phyloP scores from a whole-genome alignment of 2,888 invertebrate genomes.

The Cecidostiba fungosa region DNA sequence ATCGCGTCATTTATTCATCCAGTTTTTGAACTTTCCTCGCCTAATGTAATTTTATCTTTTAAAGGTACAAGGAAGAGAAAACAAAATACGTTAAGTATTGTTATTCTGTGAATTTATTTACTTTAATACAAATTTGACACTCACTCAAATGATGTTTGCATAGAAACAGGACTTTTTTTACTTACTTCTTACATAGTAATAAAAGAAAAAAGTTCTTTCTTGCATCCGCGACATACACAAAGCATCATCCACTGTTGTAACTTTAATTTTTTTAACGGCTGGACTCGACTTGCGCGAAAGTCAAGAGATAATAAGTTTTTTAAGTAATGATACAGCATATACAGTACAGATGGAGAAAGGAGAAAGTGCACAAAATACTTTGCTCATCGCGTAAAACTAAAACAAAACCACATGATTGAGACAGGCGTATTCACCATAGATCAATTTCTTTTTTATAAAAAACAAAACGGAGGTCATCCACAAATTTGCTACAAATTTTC shows the following conservation, averaged over 20 bases:
- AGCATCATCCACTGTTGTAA: constrained; percentile 65
- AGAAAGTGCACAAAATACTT: constrained; percentile 60
- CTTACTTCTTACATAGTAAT: constrained; percentile 68
- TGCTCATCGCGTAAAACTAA: constrained; percentile 39
- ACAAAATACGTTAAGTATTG: constrained; percentile 40
- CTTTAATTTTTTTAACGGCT: constrained; percentile 57
- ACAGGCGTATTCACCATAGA: constrained; percentile 23
- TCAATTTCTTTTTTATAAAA: constrained; percentile 15
- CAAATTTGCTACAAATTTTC: constrained; percentile 49
- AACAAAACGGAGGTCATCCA: constrained; percentile 33
- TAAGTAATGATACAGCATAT: constrained; percentile 62
- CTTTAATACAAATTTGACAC: constrained; percentile 79
- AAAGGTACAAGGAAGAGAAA: constrained; percentile 42
- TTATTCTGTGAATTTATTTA: constrained; percentile 76
- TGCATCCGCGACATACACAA: constrained; percentile 69
- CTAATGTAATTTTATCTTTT: not conserved
- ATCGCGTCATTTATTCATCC: not conserved
- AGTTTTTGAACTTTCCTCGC: not conserved
- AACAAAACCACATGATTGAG: constrained; percentile 31
- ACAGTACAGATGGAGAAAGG: constrained; percentile 63
- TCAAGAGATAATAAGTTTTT: constrained; percentile 43
- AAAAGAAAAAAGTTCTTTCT: constrained; percentile 67
- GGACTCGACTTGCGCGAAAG: constrained; percentile 58
- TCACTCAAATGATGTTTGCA: constrained; percentile 75
- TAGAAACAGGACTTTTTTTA: constrained; percentile 71